Percentiles rank a stretch among this genome's conserved stretches.
Evolutionary conservation across 2,888 invertebrate species (phyloP).

Genomic region (Allygus modestus): DNA sequence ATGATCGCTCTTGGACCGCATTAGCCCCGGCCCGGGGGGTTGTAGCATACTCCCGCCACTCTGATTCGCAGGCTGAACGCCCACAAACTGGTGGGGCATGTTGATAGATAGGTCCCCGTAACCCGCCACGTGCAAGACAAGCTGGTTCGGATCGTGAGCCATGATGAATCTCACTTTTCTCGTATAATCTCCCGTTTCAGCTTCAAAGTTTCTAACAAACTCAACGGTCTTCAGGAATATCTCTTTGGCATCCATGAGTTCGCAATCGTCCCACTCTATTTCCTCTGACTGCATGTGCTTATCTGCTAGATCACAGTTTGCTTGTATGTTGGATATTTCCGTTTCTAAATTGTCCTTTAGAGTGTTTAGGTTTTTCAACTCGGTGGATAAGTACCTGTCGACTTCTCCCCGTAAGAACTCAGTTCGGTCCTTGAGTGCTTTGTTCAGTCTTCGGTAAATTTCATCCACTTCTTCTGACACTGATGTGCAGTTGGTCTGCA

Average conservation of each 20-base stretch:
- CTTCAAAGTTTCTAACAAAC: slow-evolving; percentile 90
- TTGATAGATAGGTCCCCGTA: slow-evolving; percentile 94
- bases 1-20: slow-evolving; percentile 96
- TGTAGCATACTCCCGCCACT: slow-evolving; percentile 77
- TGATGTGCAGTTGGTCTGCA: slow-evolving; percentile 93
- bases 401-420: slow-evolving; percentile 93
- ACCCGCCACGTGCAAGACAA: slow-evolving; percentile 88
- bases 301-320: slow-evolving; percentile 97
- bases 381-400: slow-evolving; percentile 93
- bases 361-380: slow-evolving; percentile 89
- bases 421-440: slow-evolving; percentile 93
- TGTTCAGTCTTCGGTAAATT: slow-evolving; percentile 90
- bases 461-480: slow-evolving; percentile 97
- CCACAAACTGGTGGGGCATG: slow-evolving; percentile 79
- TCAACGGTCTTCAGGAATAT: slow-evolving; percentile 97
- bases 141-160: slow-evolving; percentile 94
- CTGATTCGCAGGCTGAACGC: slow-evolving; percentile 73
- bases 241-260: slow-evolving; percentile 96
- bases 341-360: slow-evolving; percentile 95
- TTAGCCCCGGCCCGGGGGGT: slow-evolving; percentile 85
- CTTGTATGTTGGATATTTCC: slow-evolving; percentile 96
- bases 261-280: slow-evolving; percentile 95
- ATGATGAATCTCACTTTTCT: slow-evolving; percentile 91
- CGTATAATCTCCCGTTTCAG: slow-evolving; percentile 93
- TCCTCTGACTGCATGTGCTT: slow-evolving; percentile 89